phyloP scores from a whole-genome alignment of 2,797 vertebrate species.

The Chromis chromis region DNA sequence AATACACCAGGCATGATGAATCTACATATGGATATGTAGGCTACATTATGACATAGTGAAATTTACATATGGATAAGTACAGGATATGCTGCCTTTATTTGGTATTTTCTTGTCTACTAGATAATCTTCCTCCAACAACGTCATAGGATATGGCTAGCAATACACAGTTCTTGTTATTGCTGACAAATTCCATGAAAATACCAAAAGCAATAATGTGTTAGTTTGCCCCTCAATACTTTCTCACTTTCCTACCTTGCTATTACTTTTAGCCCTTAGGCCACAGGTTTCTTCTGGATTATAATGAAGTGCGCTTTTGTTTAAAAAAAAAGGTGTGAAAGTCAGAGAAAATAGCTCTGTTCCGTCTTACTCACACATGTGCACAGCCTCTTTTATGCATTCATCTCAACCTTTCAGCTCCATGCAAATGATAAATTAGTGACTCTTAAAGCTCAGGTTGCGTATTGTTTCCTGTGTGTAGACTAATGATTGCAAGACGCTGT shows the following conservation, averaged over 20 bases:
- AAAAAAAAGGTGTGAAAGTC: too few species aligned
- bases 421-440: conserved; percentile 1
- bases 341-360: not conserved
- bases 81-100: not conserved
- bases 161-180: not conserved
- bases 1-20: too few species aligned
- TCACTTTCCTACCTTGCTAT: not conserved
- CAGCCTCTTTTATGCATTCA: not conserved
- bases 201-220: too few species aligned
- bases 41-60: too few species aligned
- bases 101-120: not conserved
- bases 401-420: conserved; percentile 14
- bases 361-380: not conserved
- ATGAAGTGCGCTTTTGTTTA: too few species aligned
- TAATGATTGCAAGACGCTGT: conserved; percentile 36
- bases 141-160: not conserved
- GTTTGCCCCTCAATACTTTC: conserved; percentile 4
- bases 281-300: too few species aligned
- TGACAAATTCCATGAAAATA: conserved; percentile 1
- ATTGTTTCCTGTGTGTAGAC: conserved; percentile 18
- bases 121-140: not conserved
- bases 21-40: too few species aligned
- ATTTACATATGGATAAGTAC: too few species aligned
- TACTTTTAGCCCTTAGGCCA: too few species aligned
- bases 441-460: conserved; percentile 14